Conservation (phyloP, 2,888 invertebrate species). For the Melipona bicolor region DNA sequence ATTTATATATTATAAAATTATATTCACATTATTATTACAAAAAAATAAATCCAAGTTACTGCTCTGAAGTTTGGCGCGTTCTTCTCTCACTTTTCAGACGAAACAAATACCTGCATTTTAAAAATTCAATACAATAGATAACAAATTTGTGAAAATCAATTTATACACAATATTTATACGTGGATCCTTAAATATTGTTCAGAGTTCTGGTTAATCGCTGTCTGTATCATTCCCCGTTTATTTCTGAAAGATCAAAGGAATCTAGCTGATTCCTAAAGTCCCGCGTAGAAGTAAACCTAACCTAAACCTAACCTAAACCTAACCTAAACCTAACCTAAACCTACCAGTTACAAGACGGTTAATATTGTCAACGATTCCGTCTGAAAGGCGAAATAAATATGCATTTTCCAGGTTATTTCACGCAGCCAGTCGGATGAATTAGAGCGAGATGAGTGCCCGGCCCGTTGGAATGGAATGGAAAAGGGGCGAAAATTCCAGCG, state of each 20-base stretch:
- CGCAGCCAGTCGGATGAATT: not conserved
- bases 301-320: too few species aligned
- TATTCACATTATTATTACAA: too few species aligned
- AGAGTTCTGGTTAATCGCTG: not conserved
- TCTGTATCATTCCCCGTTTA: fast-evolving
- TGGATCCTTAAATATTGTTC: not conserved
- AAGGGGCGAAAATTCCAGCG: slow-evolving; percentile 59
- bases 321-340: too few species aligned
- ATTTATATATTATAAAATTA: not conserved
- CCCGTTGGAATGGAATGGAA: slow-evolving; percentile 53
- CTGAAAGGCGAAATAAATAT: slow-evolving; percentile 9
- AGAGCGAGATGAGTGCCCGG: slow-evolving; percentile 29
- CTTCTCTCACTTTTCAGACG: too few species aligned
- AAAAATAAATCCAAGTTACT: too few species aligned
- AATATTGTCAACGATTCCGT: not conserved
- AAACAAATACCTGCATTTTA: too few species aligned
- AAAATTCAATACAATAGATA: too few species aligned
- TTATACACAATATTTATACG: not conserved
- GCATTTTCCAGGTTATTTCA: slow-evolving; percentile 11
- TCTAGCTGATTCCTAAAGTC: not conserved
- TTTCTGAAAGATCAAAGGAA: not conserved
- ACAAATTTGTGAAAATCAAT: too few species aligned
- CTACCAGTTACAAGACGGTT: not conserved
- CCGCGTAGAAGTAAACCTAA: not conserved
- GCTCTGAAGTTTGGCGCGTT: too few species aligned